Percentiles rank a stretch among this genome's conserved stretches.
Evolutionary conservation across 2,113 vertebrate species (phyloP).

Genomic region (Cyphomyrus discorhynchus): DNA sequence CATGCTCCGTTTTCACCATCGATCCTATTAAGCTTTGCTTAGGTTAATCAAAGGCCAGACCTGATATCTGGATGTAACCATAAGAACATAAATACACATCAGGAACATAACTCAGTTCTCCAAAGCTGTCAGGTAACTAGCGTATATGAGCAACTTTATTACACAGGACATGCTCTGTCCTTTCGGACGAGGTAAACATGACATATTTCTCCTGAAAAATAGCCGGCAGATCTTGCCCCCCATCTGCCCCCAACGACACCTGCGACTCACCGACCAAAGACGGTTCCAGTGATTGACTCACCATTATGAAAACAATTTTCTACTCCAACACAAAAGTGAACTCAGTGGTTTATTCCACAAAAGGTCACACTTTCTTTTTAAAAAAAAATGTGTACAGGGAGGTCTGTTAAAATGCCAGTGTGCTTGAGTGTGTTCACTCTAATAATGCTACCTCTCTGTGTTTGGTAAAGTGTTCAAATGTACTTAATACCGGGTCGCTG

Average conservation of each 20-base stretch:
- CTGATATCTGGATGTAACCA: background rate
- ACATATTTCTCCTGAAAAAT: background rate
- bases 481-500: background rate
- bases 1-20: background rate
- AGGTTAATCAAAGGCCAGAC: slow-evolving; percentile 1
- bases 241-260: background rate
- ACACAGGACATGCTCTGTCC: background rate
- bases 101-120: background rate
- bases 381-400: background rate
- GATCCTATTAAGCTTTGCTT: background rate
- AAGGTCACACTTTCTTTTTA: background rate
- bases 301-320: background rate
- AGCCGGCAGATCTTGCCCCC: background rate
- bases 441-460: background rate
- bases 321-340: background rate
- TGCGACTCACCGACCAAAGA: background rate
- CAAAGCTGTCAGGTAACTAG: background rate
- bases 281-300: background rate
- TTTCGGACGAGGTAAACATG: background rate
- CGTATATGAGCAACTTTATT: background rate
- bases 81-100: background rate
- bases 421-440: background rate
- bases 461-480: background rate
- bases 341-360: background rate
- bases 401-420: background rate